Base-by-base conservation (phyloP, 1,140 invertebrate species). In the Drosophila nigromelanica region DNA sequence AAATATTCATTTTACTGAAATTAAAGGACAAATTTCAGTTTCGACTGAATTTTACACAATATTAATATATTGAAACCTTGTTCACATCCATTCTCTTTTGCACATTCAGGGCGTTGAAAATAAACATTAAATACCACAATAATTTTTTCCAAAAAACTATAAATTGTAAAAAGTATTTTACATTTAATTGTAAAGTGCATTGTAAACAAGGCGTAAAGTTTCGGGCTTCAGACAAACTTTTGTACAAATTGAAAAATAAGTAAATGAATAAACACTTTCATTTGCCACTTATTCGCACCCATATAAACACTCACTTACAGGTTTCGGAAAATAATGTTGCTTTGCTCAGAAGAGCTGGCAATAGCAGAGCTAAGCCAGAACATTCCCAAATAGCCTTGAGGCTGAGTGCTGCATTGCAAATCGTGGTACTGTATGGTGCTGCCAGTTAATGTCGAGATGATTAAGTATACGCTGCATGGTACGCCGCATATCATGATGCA, bases 401-500 rank as follows among this genome's bases (percentile, higher is more conserved):
- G 80, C 67, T 72, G 60, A 35, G 33, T 18, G 21, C 60, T 74
- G 70, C 70, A 64, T 58, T 70, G 63, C 60, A 64, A 60, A 78
- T 71, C 51, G 76, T 66, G 43, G 8, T 14, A n/a, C 55, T 48
- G 55, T 48, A 24, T 24, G 27, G 45, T 63, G 61, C 54, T 71
- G 82, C 67, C 56, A 79, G 76, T 82, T 89, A 87, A 79, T 79
- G 83, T 87, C 64, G 58, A 59, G 67, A 78, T 79, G 83, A 87
- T 87, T 87, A 89, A 87, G 79, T 82, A 89, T 67, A 82, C 75
- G 64, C 52, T 51, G 78, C 68, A 68, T 78, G 79, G 55, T 59
- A 70, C 74, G 45, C 7, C 42, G 59, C 64, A 55, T 70, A 62
- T 45, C 76, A 66, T 52, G 67, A 61, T 85, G 81, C 76, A 83